A percentile compares a stretch with the other conserved stretches of the same genome.
Conservation (phyloP, 2,113 vertebrate species). For the Puffinus mauretanicus region DNA sequence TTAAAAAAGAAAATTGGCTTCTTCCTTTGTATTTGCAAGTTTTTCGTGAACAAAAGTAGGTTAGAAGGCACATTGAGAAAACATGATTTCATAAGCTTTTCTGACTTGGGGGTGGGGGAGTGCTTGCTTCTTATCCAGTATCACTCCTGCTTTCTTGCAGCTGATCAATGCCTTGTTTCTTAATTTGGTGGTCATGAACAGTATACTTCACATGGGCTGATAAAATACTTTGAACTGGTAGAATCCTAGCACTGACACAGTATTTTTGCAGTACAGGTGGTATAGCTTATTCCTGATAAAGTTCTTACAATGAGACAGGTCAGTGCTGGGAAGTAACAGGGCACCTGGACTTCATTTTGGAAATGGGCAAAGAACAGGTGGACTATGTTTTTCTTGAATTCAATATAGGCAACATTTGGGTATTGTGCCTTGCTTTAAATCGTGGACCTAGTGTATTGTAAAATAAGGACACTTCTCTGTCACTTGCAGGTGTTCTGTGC, state of each 20-base stretch:
- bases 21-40: background rate
- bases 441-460: background rate
- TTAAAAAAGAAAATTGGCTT: background rate
- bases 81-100: background rate
- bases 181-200: background rate
- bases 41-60: background rate
- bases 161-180: background rate
- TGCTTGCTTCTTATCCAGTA: background rate
- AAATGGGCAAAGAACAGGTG: background rate
- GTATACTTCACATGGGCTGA: background rate
- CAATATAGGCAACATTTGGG: background rate
- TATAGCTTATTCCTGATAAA: background rate
- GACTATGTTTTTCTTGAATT: background rate
- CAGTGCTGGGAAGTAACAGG: background rate
- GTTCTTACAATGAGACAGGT: background rate
- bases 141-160: background rate
- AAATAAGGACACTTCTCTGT: background rate
- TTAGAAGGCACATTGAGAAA: background rate
- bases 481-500: background rate
- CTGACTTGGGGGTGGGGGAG: background rate
- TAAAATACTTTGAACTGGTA: background rate
- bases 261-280: background rate
- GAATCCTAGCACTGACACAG: background rate
- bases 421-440: background rate
- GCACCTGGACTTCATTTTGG: background rate